These are phyloP conservation scores for Caretta caretta DNA, from an alignment of 2,113 vertebrate genomes.

Conservation along the genomic window DNA sequence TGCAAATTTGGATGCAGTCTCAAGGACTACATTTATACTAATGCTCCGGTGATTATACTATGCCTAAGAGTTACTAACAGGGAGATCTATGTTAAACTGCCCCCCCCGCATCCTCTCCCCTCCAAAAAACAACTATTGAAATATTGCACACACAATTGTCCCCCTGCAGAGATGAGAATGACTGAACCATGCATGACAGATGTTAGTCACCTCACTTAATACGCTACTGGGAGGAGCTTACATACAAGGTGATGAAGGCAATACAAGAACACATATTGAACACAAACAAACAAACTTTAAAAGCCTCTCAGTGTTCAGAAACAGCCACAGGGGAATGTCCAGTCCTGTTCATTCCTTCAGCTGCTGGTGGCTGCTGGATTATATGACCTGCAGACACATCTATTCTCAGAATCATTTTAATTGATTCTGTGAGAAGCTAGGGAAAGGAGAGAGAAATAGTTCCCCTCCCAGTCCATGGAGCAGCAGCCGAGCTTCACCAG, in stretches of 20 bases:
- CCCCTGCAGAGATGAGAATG: neutral
- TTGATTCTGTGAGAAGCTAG: neutral
- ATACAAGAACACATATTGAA: neutral
- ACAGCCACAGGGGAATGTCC: accelerated
- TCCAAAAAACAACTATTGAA: neutral
- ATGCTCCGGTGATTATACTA: accelerated
- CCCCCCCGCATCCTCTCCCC: accelerated
- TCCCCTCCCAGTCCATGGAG: neutral
- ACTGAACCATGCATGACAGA: neutral
- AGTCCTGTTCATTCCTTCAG: neutral
- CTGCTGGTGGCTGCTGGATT: neutral
- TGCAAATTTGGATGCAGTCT: neutral
- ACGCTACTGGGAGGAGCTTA: neutral
- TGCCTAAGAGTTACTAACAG: neutral
- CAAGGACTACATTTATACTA: accelerated
- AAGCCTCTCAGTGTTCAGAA: neutral
- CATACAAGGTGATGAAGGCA: neutral
- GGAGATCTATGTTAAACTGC: accelerated
- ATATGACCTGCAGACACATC: neutral
- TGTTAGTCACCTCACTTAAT: neutral
- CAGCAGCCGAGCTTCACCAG: neutral
- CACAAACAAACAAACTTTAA: neutral
- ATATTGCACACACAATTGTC: neutral
- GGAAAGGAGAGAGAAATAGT: neutral
- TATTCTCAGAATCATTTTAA: neutral